Evolutionary conservation across 2,888 invertebrate genomes (phyloP).

Genomic region (Agonopterix subpropinquella): DNA sequence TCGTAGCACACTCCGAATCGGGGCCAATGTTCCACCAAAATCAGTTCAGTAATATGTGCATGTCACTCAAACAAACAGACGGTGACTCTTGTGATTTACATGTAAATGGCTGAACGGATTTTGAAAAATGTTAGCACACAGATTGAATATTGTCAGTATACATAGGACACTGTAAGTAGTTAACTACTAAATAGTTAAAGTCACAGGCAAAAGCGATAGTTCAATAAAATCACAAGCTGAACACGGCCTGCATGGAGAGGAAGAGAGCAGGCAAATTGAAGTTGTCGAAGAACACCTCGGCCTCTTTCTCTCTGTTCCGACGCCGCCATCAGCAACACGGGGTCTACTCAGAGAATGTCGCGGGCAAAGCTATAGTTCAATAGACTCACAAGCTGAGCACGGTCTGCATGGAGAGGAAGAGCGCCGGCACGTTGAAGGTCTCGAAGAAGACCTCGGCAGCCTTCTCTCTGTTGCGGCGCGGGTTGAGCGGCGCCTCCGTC

Average conservation of each 20-base stretch:
- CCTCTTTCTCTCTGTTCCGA: constrained; percentile 97
- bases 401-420: constrained; percentile 99
- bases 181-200: too few relatives aligned
- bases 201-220: too few relatives aligned
- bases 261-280: constrained; percentile 99
- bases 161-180: too few relatives aligned
- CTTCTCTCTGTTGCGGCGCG: constrained; percentile 96
- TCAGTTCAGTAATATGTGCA: too few relatives aligned
- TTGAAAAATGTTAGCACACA: too few relatives aligned
- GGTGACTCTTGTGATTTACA: too few relatives aligned
- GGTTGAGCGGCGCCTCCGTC: constrained; percentile 99
- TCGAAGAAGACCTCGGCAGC: constrained; percentile 86
- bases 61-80: too few relatives aligned
- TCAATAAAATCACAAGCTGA: constrained; percentile 88
- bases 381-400: constrained; percentile 94
- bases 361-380: too few relatives aligned
- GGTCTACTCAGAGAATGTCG: constrained; percentile 99
- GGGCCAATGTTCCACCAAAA: too few relatives aligned
- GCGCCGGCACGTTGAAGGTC: constrained; percentile 98
- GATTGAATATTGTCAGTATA: too few relatives aligned
- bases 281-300: constrained; percentile 81
- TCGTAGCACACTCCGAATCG: too few relatives aligned
- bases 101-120: too few relatives aligned
- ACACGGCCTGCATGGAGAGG: constrained; percentile 99
- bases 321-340: constrained; percentile 97